Conservation (phyloP, 2,888 invertebrate genomes). For the Eupithecia inturbata region DNA sequence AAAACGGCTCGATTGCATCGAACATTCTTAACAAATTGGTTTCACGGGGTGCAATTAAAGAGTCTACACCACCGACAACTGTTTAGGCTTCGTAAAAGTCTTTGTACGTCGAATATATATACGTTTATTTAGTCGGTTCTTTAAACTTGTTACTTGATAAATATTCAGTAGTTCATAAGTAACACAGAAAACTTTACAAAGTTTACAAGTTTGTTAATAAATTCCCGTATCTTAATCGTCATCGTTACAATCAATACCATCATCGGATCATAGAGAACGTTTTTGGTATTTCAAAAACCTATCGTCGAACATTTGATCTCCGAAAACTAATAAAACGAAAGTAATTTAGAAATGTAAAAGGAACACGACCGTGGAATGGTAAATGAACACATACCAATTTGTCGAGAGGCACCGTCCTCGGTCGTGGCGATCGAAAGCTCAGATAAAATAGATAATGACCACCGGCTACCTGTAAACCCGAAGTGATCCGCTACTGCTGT, state of each 20-base stretch:
- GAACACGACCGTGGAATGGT: slow-evolving; percentile 43
- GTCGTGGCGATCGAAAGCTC: slow-evolving; percentile 65
- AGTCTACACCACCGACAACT: neutral
- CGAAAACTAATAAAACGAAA: slow-evolving; percentile 45
- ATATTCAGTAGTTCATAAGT: slow-evolving; percentile 28
- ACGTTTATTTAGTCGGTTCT: neutral
- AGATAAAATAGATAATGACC: slow-evolving; percentile 70
- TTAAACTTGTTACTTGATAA: neutral
- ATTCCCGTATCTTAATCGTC: slow-evolving; percentile 33
- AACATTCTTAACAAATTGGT: slow-evolving; percentile 13
- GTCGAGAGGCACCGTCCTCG: slow-evolving; percentile 53
- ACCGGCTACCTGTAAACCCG: slow-evolving; percentile 57
- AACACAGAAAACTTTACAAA: slow-evolving; percentile 14
- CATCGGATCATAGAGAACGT: slow-evolving; percentile 23
- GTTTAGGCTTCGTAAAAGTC: neutral
- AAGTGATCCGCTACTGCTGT: slow-evolving; percentile 35
- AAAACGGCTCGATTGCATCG: slow-evolving; percentile 31
- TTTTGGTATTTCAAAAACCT: slow-evolving; percentile 41
- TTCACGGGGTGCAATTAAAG: slow-evolving; percentile 13
- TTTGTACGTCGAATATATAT: neutral
- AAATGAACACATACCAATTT: slow-evolving; percentile 59
- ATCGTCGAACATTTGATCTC: slow-evolving; percentile 42
- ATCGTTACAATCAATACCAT: slow-evolving; percentile 27
- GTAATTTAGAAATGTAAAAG: slow-evolving; percentile 47
- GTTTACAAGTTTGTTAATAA: slow-evolving; percentile 27